Percentiles rank a stretch among this genome's conserved stretches.
Evolutionary conservation across 1,140 invertebrate genomes (phyloP).

Genomic region (Pseudomyrmex concolor): DNA sequence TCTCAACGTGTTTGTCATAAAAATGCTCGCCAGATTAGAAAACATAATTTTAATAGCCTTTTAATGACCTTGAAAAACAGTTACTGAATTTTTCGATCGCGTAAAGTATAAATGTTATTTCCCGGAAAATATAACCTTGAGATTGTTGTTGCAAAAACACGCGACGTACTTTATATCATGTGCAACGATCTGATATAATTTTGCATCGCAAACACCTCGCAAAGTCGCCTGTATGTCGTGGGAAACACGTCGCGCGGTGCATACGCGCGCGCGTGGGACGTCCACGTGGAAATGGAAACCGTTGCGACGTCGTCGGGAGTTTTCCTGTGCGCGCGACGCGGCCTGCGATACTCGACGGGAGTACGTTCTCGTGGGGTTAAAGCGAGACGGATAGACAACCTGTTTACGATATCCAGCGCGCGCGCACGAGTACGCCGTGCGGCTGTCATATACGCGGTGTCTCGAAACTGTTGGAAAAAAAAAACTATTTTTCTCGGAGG

Average conservation of each 20-base stretch:
- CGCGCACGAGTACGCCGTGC: slow-evolving; percentile 13
- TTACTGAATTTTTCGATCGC: background rate
- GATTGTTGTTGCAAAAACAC: background rate
- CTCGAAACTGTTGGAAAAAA: slow-evolving; percentile 16
- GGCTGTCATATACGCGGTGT: slow-evolving; percentile 1
- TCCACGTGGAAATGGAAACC: slow-evolving; percentile 70
- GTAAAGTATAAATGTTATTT: background rate
- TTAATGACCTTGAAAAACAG: too few species aligned
- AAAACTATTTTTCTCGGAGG: background rate
- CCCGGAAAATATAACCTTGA: background rate
- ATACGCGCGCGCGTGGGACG: slow-evolving; percentile 30
- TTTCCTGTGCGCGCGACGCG: slow-evolving; percentile 63
- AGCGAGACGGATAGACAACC: slow-evolving; percentile 79
- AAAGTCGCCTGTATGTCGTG: slow-evolving; percentile 16
- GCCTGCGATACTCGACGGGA: slow-evolving; percentile 55
- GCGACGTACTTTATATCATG: background rate
- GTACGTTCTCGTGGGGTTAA: slow-evolving; percentile 60
- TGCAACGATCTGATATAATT: background rate
- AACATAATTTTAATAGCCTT: too few species aligned
- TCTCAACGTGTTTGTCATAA: too few species aligned
- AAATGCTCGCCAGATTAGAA: too few species aligned
- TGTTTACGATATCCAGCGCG: slow-evolving; percentile 73
- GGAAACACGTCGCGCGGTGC: background rate
- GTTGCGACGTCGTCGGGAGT: slow-evolving; percentile 41
- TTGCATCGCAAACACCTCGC: background rate